Evolutionary conservation across 2,113 vertebrate species (phyloP).

Genomic region (Eubucco bourcierii): DNA sequence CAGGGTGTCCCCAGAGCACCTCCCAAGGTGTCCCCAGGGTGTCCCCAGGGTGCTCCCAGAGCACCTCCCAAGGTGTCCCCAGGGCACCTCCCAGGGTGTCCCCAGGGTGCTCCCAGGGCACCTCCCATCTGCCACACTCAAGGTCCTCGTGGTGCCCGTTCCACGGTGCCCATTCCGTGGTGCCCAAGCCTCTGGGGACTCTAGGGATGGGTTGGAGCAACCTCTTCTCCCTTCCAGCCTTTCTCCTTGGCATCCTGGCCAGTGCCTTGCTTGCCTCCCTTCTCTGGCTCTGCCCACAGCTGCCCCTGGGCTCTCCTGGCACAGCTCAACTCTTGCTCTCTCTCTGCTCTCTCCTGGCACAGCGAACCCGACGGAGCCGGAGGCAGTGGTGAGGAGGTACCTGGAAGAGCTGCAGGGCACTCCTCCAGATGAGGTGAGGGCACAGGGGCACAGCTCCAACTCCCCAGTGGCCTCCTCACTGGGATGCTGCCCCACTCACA

Average conservation of each 20-base stretch:
- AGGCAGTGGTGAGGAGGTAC: conserved; percentile 79
- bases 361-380: conserved; percentile 63
- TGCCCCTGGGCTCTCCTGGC: fast-evolving
- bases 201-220: neutral
- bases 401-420: conserved; percentile 70
- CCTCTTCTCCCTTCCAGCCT: conserved; percentile 7
- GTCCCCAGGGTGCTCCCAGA: no score
- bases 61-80: no score
- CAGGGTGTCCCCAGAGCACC: no score
- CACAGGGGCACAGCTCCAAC: neutral
- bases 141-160: neutral
- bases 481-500: neutral
- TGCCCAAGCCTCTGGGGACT: neutral
- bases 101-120: no score
- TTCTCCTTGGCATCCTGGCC: conserved; percentile 3
- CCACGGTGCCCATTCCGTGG: neutral
- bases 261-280: conserved; percentile 14
- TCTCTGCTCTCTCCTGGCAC: neutral
- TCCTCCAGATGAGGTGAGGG: conserved; percentile 75
- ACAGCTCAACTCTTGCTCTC: neutral
- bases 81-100: no score
- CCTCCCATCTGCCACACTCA: no score
- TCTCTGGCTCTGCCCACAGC: neutral
- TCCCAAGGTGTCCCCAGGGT: no score
- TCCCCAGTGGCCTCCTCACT: neutral